Conservation (phyloP, 2,888 invertebrate species). For the Acrocyrtus sp. region DNA sequence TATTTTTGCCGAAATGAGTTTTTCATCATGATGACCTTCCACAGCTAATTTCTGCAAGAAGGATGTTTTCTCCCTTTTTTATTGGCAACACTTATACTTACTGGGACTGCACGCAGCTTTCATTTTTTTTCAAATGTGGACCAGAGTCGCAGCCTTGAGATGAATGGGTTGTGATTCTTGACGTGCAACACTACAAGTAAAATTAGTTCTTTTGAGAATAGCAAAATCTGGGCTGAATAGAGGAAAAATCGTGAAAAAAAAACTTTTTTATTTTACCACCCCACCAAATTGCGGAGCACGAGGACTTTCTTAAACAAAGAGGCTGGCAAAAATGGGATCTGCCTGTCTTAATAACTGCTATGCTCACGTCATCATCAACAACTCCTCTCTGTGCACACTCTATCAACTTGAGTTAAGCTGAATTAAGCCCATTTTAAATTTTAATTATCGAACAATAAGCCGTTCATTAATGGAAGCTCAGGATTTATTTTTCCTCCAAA, state of each 20-base stretch:
- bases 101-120: neutral
- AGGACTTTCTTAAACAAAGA: neutral
- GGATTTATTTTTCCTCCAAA: constrained; percentile 32
- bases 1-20: constrained; percentile 15
- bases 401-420: constrained; percentile 45
- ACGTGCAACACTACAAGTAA: no score
- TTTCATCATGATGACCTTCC: constrained; percentile 24
- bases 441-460: constrained; percentile 52
- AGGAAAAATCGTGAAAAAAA: neutral
- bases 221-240: neutral
- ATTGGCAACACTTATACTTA: neutral
- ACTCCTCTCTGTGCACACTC: neutral
- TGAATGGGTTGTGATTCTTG: no score
- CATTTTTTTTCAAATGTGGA: neutral
- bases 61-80: neutral
- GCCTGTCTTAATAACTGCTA: no score
- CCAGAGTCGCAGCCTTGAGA: neutral
- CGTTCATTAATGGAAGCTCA: constrained; percentile 49
- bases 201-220: neutral
- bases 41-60: constrained; percentile 24
- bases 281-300: neutral
- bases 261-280: neutral
- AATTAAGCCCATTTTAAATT: constrained; percentile 54
- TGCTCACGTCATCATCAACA: no score
- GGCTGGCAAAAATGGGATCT: no score